These are phyloP conservation scores for Sceloporus tristichus DNA, from an alignment of 2,113 vertebrate species.

Conservation along the genomic window DNA sequence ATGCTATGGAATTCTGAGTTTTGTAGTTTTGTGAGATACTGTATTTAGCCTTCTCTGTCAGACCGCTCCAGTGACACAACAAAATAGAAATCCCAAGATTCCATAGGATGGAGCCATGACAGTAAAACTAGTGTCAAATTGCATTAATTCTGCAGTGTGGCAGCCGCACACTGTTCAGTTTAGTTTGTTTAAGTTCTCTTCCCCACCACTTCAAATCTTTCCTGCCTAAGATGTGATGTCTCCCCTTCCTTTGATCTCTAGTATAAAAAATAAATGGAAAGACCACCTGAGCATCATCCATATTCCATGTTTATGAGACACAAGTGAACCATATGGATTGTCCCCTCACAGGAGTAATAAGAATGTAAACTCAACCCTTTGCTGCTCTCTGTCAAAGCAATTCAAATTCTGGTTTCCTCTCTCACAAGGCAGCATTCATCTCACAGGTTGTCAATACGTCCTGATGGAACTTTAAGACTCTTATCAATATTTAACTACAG, in stretches of 20 bases:
- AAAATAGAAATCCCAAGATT: no score
- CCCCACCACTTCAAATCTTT: neutral
- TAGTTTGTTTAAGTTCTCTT: neutral
- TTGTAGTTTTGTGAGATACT: no score
- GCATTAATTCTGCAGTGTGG: no score
- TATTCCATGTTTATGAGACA: slow-evolving; percentile 59
- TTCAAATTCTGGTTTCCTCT: slow-evolving; percentile 49
- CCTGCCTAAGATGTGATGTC: slow-evolving; percentile 9
- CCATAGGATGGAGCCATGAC: no score
- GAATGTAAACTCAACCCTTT: slow-evolving; percentile 71
- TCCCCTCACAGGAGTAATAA: slow-evolving; percentile 56
- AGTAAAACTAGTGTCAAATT: no score
- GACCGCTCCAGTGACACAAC: no score
- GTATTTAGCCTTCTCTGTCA: no score
- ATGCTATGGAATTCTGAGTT: no score
- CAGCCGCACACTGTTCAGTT: neutral
- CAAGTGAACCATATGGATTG: slow-evolving; percentile 65
- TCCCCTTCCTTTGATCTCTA: neutral
- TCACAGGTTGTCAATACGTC: slow-evolving; percentile 79
- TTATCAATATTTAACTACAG: slow-evolving; percentile 89
- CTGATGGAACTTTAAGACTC: slow-evolving; percentile 85
- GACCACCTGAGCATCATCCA: slow-evolving; percentile 13
- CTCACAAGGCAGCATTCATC: slow-evolving; percentile 72
- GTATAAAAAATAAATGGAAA: slow-evolving; percentile 49
- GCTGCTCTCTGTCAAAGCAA: slow-evolving; percentile 68